Conservation (phyloP, 2,888 invertebrate genomes). For the Heliconius charithonia region DNA sequence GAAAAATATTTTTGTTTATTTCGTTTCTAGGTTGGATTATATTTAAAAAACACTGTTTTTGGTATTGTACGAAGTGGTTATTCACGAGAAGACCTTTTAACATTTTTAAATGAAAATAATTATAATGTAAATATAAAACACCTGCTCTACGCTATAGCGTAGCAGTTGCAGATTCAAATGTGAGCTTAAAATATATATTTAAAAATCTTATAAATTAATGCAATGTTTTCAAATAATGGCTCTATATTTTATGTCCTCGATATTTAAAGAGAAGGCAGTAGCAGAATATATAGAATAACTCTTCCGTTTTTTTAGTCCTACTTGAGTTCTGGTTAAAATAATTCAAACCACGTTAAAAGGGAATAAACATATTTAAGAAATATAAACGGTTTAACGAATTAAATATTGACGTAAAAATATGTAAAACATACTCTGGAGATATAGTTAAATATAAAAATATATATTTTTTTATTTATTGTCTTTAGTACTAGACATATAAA, state of each 20-base stretch:
- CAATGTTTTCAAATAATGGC: too few species aligned
- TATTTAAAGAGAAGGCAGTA: background rate
- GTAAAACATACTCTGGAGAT: background rate
- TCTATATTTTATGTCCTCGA: too few species aligned
- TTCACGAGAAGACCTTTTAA: background rate
- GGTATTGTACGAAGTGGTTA: background rate
- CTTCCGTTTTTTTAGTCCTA: too few species aligned
- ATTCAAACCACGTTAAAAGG: background rate
- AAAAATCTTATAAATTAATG: too few species aligned
- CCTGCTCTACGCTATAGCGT: background rate
- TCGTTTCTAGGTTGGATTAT: background rate
- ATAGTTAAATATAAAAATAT: background rate
- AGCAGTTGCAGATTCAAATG: too few species aligned
- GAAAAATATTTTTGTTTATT: conserved; percentile 2
- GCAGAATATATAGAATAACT: background rate
- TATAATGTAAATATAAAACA: background rate
- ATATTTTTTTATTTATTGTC: background rate
- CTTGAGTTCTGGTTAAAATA: background rate
- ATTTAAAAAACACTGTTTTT: conserved; percentile 2
- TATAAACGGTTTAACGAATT: background rate
- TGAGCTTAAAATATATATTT: too few species aligned
- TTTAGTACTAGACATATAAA: background rate
- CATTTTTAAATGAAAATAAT: background rate
- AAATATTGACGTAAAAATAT: background rate
- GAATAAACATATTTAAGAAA: background rate